Conservation (phyloP, 2,113 vertebrate genomes). For the Rafetus swinhoei region DNA sequence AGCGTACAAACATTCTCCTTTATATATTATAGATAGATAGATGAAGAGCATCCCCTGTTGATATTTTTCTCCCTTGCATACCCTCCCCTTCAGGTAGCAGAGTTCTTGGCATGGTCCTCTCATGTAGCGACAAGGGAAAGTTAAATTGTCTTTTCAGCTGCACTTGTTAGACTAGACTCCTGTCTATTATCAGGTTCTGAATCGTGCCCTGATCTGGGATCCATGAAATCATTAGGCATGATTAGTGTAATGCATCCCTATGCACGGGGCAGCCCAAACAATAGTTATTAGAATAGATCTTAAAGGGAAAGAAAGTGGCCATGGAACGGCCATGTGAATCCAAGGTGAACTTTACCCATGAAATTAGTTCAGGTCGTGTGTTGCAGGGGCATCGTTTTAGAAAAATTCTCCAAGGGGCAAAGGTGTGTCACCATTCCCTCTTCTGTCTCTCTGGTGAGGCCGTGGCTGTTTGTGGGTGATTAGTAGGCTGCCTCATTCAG, state of each 20-base stretch:
- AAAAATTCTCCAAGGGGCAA: not conserved
- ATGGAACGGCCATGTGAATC: not conserved
- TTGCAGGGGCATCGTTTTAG: not conserved
- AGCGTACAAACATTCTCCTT: no score
- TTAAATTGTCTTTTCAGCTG: not conserved
- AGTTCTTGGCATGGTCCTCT: not conserved
- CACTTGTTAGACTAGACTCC: not conserved
- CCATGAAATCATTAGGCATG: not conserved
- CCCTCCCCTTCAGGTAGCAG: not conserved
- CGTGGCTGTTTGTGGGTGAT: not conserved
- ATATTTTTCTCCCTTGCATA: not conserved
- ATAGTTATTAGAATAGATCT: not conserved
- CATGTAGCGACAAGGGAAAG: not conserved
- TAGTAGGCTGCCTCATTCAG: not conserved
- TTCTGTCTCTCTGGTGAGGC: not conserved
- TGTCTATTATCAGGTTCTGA: not conserved
- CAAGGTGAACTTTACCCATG: not conserved
- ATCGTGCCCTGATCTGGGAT: not conserved
- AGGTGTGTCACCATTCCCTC: not conserved
- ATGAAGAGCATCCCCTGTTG: not conserved
- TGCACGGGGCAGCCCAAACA: not conserved
- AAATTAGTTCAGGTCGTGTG: not conserved
- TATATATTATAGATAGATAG: no score
- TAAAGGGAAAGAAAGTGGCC: not conserved
- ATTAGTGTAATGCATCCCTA: not conserved